These are phyloP conservation scores for Zelostemma sp. DNA, from an alignment of 1,140 invertebrate genomes.

Conservation along the genomic window DNA sequence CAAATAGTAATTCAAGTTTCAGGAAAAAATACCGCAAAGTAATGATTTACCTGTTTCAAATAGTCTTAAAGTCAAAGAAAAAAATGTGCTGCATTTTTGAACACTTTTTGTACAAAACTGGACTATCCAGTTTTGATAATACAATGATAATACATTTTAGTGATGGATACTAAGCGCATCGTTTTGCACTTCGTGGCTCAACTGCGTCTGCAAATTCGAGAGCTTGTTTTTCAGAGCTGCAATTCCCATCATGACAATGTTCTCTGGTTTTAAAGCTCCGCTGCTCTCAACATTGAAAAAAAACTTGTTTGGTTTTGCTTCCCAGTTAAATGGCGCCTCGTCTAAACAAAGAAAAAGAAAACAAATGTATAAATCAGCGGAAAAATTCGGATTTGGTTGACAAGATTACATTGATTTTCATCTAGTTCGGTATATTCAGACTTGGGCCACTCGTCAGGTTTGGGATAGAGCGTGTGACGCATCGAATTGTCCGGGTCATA, in stretches of 20 bases:
- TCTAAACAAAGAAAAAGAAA: slow-evolving; percentile 72
- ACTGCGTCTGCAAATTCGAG: slow-evolving; percentile 92
- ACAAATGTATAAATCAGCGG: too few relatives aligned
- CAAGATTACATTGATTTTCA: slow-evolving; percentile 86
- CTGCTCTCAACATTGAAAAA: slow-evolving; percentile 97
- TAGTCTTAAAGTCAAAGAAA: too few relatives aligned
- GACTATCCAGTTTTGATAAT: too few relatives aligned
- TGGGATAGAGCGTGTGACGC: slow-evolving; percentile 95
- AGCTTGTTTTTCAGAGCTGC: slow-evolving; percentile 95
- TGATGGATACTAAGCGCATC: slow-evolving; percentile 82
- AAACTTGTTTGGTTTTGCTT: slow-evolving; percentile 97
- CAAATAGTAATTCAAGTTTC: too few relatives aligned
- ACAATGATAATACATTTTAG: slow-evolving; percentile 48
- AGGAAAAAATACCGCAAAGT: too few relatives aligned
- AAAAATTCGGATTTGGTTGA: too few relatives aligned
- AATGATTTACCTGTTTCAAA: too few relatives aligned
- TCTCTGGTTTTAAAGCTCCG: slow-evolving; percentile 95
- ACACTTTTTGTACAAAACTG: too few relatives aligned
- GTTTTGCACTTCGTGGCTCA: slow-evolving; percentile 88
- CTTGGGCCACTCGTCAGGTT: slow-evolving; percentile 99
- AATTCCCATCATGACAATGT: slow-evolving; percentile 96
- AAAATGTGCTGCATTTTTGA: too few relatives aligned
- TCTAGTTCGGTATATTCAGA: slow-evolving; percentile 96
- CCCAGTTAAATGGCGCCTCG: slow-evolving; percentile 93
- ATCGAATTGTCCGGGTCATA: slow-evolving; percentile 99